A percentile compares a stretch with the other conserved stretches of the same genome.
Evolutionary conservation across 1,140 invertebrate genomes (phyloP).

Genomic region (Chrysomallon squamiferum): DNA sequence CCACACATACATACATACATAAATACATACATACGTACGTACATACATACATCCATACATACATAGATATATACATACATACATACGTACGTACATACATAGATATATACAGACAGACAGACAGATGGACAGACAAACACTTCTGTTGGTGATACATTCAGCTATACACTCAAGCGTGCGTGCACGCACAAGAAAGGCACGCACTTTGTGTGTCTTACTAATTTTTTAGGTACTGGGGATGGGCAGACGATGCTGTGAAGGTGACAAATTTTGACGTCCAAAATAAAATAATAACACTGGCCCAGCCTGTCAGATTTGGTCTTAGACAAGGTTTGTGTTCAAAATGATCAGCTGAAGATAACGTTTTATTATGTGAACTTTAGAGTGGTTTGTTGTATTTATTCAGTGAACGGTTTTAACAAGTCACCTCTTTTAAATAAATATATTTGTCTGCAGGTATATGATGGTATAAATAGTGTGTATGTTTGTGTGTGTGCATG

Average conservation of each 20-base stretch:
- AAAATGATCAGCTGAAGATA: neutral
- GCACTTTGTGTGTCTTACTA: neutral
- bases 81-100: neutral
- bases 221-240: slow-evolving; percentile 35
- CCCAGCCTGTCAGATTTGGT: slow-evolving; percentile 18
- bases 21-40: neutral
- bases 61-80: neutral
- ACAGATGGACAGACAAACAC: neutral
- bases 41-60: no score
- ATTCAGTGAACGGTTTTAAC: neutral
- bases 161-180: neutral
- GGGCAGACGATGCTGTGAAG: slow-evolving; percentile 34
- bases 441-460: neutral
- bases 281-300: slow-evolving; percentile 23
- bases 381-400: neutral
- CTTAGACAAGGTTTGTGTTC: slow-evolving; percentile 19
- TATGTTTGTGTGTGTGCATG: neutral
- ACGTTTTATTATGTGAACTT: neutral
- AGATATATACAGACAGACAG: neutral
- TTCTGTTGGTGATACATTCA: neutral
- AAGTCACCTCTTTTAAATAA: neutral
- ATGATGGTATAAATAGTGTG: neutral
- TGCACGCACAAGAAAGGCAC: neutral
- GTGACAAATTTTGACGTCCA: slow-evolving; percentile 14
- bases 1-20: neutral